Base-by-base conservation (phyloP, 1,140 invertebrate genomes). In the Bombus affinis region DNA sequence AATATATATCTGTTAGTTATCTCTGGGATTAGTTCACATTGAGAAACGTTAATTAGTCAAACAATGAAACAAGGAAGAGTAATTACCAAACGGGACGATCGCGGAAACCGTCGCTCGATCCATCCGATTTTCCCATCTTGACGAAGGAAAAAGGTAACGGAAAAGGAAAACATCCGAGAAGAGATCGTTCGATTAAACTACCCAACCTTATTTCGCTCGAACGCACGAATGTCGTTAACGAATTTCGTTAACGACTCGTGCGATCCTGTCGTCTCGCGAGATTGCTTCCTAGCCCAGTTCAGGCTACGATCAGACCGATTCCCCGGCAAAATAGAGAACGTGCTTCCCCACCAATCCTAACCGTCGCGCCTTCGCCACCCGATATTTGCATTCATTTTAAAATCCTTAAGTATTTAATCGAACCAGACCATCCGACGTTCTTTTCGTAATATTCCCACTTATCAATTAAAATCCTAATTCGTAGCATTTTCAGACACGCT, bases 171-270 rank as follows among this genome's bases (percentile, higher is more conserved):
- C 72, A 65, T 82, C 57, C 39, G 70, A 66, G 81, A 59, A 83
- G 81, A 85, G 88, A 89, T 85, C 80, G 85, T 87, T 90, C 85
- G 85, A 89, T 90, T 91, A 88, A 89, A 88, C 83, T 86, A 86
- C 71, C 83, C 84, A 84, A 87, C 80, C 87, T 83, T 84, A 85
- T 87, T 90, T 85, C 86, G 83, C 86, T 88, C 79, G 82, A 88
- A 83, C 77, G 86, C 83, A 88, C 86, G 84, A 90, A 90, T 89
- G 89, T 92, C 90, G 88, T 92, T 91, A 90, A 89, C 86, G 88
- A 92, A 91, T 78, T 92, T 92, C 89, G 91, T 92, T 91, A 91
- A 91, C 89, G 89, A 87, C 86, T 88, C 83, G 87, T 88, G 87
- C 87, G 75, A 91, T 85, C 85, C 80, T 89, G 83, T 88, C 85